Evolutionary conservation across 2,888 invertebrate species (phyloP).

Genomic region (Dryocosmus kuriphilus): DNA sequence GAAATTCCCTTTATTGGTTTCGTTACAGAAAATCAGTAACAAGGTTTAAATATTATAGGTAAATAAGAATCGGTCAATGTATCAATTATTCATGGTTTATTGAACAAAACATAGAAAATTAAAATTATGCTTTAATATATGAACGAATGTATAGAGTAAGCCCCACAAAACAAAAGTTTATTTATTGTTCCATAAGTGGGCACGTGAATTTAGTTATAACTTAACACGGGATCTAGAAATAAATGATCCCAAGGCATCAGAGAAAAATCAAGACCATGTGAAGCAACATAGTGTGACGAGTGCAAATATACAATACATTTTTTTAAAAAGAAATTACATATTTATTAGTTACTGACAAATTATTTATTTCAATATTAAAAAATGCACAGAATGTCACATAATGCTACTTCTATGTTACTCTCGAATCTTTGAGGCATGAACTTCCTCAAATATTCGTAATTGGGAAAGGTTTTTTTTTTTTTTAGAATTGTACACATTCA

Average conservation of each 20-base stretch:
- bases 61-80: conserved; percentile 74
- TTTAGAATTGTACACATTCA: conserved; percentile 41
- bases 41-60: conserved; percentile 62
- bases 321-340: conserved; percentile 26
- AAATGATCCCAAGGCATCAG: conserved; percentile 72
- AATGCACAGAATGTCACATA: conserved; percentile 60
- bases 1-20: conserved; percentile 24
- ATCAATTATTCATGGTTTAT: conserved; percentile 72
- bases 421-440: conserved; percentile 53
- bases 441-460: conserved; percentile 53
- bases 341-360: neutral
- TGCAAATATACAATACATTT: conserved; percentile 44
- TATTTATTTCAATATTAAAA: conserved; percentile 63
- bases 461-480: conserved; percentile 50
- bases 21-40: conserved; percentile 40
- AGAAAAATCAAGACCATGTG: conserved; percentile 73
- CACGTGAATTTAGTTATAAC: conserved; percentile 49
- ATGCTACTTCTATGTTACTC: conserved; percentile 70
- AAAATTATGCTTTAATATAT: conserved; percentile 47
- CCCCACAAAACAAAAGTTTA: conserved; percentile 65
- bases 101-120: conserved; percentile 61
- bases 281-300: conserved; percentile 73
- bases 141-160: conserved; percentile 56
- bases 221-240: conserved; percentile 74
- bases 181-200: conserved; percentile 64